Evolutionary conservation across 2,888 invertebrate genomes (phyloP), one percentile per base, ranked within the genome.

Genomic region (Muscina levida): DNA sequence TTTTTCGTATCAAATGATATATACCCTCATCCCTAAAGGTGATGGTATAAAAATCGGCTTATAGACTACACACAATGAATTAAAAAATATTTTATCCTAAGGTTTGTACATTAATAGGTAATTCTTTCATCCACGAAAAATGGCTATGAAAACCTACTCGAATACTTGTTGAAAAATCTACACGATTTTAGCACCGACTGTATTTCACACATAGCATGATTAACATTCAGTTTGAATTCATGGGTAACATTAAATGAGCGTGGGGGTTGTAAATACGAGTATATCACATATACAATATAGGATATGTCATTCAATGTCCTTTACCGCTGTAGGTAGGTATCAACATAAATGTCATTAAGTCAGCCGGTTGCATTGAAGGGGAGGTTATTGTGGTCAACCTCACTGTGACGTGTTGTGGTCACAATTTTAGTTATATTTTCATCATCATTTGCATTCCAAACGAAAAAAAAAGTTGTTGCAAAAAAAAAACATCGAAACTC

Each of bases 371-470:
- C 53, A 73, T 65, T 70, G 74, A 22, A 57, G 24, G 37, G 57
- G 66, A 66, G 65, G 44, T 77, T 77, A 67, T 19, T 81, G 77
- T 68, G 81, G 77, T 77, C 68, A 56, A 51, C 81, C 81, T n/a
- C 81, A 74, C 62, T 74, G 72, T 77, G 81, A 77, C 81, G 81
- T 81, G 81, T 72, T 77, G 81, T 65, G 81, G 81, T 77, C 56
- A 42, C 53, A 65, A 71, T 81, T 81, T 72, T 65, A 77, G 74
- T 71, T 80, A 66, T 74, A 80, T 66, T 65, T 68, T 46, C 76
- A 75, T 76, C 76, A 75, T 76, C 76, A 76, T 76, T 80, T 72
- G 72, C 76, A 76, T 80, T 70, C 73, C 73, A 80, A 80, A 57
- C n/a, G 57, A 31, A 11, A 26, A 57, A 5, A 57, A 26, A 31